A percentile compares a stretch with the other conserved stretches of the same genome.
Evolutionary conservation across 2,888 invertebrate species (phyloP).

Genomic region (Yponomeuta sedellus): DNA sequence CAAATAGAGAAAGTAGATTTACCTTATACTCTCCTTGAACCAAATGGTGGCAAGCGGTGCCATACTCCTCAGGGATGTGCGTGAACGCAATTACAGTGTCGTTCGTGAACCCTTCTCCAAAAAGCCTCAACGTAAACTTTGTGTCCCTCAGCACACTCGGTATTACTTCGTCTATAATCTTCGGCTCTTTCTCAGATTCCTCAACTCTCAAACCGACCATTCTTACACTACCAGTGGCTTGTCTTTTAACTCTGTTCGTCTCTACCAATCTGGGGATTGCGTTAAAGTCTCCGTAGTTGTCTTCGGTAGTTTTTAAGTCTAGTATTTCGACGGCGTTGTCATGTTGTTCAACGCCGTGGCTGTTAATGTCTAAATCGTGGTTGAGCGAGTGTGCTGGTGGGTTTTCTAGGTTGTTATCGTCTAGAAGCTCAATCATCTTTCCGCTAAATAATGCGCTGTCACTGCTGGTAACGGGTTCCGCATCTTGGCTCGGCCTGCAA

Average conservation of each 20-base stretch:
- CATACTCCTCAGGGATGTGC: conserved; percentile 38
- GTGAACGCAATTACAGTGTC: conserved; percentile 56
- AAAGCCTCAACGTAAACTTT: conserved; percentile 45
- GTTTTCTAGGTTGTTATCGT: conserved; percentile 15
- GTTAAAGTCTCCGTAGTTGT: background rate
- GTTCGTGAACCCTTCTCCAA: conserved; percentile 51
- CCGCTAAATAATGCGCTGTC: conserved; percentile 16
- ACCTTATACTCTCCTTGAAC: conserved; percentile 49
- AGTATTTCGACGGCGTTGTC: conserved; percentile 4
- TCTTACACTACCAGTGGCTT: conserved; percentile 24
- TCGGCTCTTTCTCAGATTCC: conserved; percentile 56
- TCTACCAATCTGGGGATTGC: background rate
- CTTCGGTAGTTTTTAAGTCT: background rate
- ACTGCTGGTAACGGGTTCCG: conserved; percentile 7
- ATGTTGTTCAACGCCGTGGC: background rate
- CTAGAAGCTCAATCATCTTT: conserved; percentile 18
- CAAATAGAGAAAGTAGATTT: conserved; percentile 20
- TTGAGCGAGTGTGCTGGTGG: background rate
- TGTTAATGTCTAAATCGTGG: conserved; percentile 3
- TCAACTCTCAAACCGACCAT: conserved; percentile 57
- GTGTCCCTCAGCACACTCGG: conserved; percentile 55
- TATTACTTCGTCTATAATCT: conserved; percentile 53
- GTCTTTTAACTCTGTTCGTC: background rate
- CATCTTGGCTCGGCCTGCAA: conserved; percentile 18
- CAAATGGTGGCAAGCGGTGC: conserved; percentile 38